A percentile compares a stretch with the other conserved stretches of the same genome.
These are phyloP conservation scores for Peromyscus attwateri DNA, from an alignment of 2,797 vertebrate genomes.

Conservation along the genomic window DNA sequence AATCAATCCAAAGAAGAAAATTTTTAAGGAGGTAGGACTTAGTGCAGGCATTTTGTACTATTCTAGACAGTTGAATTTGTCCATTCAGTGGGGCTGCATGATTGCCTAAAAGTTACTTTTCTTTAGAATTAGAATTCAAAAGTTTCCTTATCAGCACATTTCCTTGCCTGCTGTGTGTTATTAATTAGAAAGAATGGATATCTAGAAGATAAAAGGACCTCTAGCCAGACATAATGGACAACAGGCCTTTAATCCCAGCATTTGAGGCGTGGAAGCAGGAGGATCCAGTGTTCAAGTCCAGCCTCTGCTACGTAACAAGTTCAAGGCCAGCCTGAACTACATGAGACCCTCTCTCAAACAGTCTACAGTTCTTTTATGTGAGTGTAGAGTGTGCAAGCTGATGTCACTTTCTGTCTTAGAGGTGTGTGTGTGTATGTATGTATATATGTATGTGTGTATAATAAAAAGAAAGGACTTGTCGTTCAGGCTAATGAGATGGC, in stretches of 20 bases:
- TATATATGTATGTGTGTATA: background rate
- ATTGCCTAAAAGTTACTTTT: conserved; percentile 53
- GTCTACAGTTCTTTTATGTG: background rate
- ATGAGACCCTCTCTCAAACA: background rate
- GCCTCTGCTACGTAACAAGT: background rate
- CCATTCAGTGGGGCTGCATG: background rate
- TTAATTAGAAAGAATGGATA: background rate
- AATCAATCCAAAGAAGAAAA: background rate
- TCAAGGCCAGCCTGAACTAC: background rate
- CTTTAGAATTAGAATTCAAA: background rate
- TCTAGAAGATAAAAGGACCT: background rate
- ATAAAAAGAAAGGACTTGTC: background rate
- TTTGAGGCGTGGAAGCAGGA: background rate
- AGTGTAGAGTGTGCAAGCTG: background rate
- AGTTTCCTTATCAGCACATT: background rate
- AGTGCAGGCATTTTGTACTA: background rate
- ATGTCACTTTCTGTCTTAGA: too few relatives aligned
- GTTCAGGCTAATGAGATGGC: background rate
- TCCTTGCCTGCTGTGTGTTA: background rate
- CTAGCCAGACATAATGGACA: background rate
- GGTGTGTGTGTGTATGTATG: too few relatives aligned
- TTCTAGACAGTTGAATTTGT: background rate
- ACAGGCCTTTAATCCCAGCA: background rate
- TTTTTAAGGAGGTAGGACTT: background rate
- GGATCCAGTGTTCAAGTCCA: background rate